A percentile compares a stretch with the other conserved stretches of the same genome.
Conservation (phyloP, 2,113 vertebrate species). For the Murina feae region DNA sequence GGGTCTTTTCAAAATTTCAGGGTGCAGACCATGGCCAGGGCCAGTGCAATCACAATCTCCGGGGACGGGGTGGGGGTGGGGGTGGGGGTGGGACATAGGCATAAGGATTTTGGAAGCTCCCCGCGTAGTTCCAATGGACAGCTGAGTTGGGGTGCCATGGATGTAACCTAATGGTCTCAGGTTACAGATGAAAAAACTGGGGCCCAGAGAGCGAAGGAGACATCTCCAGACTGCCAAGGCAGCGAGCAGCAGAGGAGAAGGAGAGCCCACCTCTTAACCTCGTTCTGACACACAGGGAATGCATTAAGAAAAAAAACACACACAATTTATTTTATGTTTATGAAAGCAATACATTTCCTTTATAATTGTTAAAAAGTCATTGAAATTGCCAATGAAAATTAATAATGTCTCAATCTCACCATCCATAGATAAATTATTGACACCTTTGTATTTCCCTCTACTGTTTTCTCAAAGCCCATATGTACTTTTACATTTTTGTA, state of each 20-base stretch:
- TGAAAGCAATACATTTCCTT: neutral
- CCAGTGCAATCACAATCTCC: neutral
- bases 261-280: neutral
- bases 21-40: neutral
- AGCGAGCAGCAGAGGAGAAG: neutral
- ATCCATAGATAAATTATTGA: neutral
- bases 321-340: neutral
- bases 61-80: too few relatives aligned
- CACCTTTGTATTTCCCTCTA: neutral
- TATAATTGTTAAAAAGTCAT: neutral
- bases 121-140: neutral
- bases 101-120: neutral
- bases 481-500: neutral
- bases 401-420: neutral
- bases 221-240: neutral
- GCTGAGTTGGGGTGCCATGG: neutral
- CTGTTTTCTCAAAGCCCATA: neutral
- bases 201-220: neutral
- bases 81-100: too few relatives aligned
- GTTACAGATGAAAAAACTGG: neutral
- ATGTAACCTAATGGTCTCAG: neutral
- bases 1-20: neutral
- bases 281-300: neutral
- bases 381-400: conserved; percentile 1
- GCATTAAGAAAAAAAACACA: neutral